Conservation (phyloP, 2,113 vertebrate genomes). For the Ageneiosus marmoratus region DNA sequence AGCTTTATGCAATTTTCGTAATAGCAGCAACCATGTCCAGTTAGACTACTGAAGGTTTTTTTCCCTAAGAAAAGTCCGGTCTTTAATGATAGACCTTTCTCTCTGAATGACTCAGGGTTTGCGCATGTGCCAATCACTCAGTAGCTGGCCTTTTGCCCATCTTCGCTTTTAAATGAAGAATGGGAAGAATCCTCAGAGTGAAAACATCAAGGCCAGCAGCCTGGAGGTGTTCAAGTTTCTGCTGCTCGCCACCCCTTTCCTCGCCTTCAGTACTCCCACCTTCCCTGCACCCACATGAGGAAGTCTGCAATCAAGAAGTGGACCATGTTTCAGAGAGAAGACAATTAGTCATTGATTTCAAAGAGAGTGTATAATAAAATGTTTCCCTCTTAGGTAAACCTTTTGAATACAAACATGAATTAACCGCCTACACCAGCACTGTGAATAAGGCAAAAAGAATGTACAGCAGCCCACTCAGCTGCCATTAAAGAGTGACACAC, state of each 20-base stretch:
- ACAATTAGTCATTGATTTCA: slow-evolving; percentile 80
- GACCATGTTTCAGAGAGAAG: slow-evolving; percentile 46
- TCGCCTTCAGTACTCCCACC: slow-evolving; percentile 37
- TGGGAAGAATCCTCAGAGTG: slow-evolving; percentile 41
- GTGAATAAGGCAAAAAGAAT: slow-evolving; percentile 80
- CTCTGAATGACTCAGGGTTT: slow-evolving; percentile 43
- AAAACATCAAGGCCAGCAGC: slow-evolving; percentile 44
- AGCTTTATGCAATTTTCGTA: neutral
- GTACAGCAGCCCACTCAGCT: slow-evolving; percentile 71
- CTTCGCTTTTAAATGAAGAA: slow-evolving; percentile 46
- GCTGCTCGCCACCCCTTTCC: slow-evolving; percentile 9
- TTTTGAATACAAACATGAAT: slow-evolving; percentile 78
- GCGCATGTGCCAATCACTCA: slow-evolving; percentile 45
- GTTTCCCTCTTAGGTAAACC: slow-evolving; percentile 79
- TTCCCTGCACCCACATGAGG: slow-evolving; percentile 32
- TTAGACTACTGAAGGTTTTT: neutral
- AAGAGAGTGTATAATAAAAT: slow-evolving; percentile 77
- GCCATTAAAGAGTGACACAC: slow-evolving; percentile 65
- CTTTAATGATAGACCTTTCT: slow-evolving; percentile 41
- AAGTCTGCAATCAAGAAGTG: slow-evolving; percentile 52
- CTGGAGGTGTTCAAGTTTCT: slow-evolving; percentile 37
- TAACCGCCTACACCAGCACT: slow-evolving; percentile 70
- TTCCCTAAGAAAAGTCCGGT: slow-evolving; percentile 18
- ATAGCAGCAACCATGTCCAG: neutral
- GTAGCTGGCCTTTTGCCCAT: slow-evolving; percentile 41